A percentile compares a stretch with the other conserved stretches of the same genome.
Conservation (phyloP, 2,888 invertebrate genomes). For the Laspeyria flexula region DNA sequence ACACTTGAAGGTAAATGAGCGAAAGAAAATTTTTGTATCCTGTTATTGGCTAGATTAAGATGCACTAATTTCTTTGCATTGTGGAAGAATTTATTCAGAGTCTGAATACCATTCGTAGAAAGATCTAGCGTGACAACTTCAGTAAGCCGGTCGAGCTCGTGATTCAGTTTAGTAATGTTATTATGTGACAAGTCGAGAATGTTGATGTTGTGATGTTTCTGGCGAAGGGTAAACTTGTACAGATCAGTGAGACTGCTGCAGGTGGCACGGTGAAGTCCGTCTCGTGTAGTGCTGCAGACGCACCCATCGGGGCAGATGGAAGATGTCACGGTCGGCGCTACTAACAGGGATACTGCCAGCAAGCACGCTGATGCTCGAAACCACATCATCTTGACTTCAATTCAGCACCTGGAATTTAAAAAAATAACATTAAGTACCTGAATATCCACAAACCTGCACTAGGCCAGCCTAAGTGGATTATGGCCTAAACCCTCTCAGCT, state of each 20-base stretch:
- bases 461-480: too few relatives aligned
- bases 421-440: slow-evolving; percentile 25
- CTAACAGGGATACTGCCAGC: slow-evolving; percentile 63
- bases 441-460: too few relatives aligned
- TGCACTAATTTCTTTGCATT: slow-evolving; percentile 86
- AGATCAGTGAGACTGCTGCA: slow-evolving; percentile 91
- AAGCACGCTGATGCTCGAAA: slow-evolving; percentile 60
- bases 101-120: slow-evolving; percentile 87
- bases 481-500: too few relatives aligned
- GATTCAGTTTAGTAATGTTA: slow-evolving; percentile 84
- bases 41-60: slow-evolving; percentile 87
- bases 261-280: slow-evolving; percentile 88
- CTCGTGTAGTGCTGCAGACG: slow-evolving; percentile 87
- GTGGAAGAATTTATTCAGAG: slow-evolving; percentile 85
- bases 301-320: slow-evolving; percentile 83
- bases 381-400: slow-evolving; percentile 67
- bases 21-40: slow-evolving; percentile 82
- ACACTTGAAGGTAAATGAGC: slow-evolving; percentile 85
- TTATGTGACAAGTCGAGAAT: slow-evolving; percentile 88
- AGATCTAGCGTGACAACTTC: slow-evolving; percentile 88
- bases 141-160: slow-evolving; percentile 85
- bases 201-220: slow-evolving; percentile 83
- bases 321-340: slow-evolving; percentile 60
- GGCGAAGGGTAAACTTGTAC: slow-evolving; percentile 86
- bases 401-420: slow-evolving; percentile 74